Base-by-base conservation (phyloP, 1,140 invertebrate genomes). In the Tetramorium parvispinum region DNA sequence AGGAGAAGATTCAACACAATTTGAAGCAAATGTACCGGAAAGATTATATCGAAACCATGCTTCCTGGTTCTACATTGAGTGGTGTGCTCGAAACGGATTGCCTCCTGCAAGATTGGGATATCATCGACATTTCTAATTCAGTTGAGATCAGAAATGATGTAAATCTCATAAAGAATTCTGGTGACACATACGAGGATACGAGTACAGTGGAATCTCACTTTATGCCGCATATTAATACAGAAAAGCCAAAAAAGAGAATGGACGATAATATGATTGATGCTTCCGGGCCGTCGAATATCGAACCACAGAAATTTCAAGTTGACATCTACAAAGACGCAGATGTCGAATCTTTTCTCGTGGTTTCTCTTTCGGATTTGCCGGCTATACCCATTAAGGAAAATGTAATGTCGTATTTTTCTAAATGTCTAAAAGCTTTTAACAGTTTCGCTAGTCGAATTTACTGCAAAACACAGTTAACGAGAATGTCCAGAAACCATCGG, bases 381-480 rank as follows among this genome's bases (percentile, higher is more conserved):
- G 3, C 46, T 0, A 13, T 8, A 63, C 49, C 7, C 40, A 11
- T 57, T 6, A 46, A 61, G n/a, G 21, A 89, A 43, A n/a, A 1
- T 11, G 3, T 61, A n/a, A n/a, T 61, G 10, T 40, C 46, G 10
- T n/a, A 83, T 13, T 21, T 91, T 0, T 83, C 66, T 1, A 76
- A 90, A 6, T 89, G 78, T 27, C 86, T 88, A 13, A 91, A 89
- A 51, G 63, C 90, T 32, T 49, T 87, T 1, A 85, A 66, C 5
- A 43, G 76, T 1, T 37, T 92, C 27, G 55, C 87, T 4, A 76
- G 88, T 49, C 79, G 78, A 27, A 61, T 89, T 11, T 61, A 49
- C 46, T 55, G n/a, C 10, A 85, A 27, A 61, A 61, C 43, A 18
- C 49, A 55, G 2, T 24, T 21, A 3, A 13, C 37, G 6, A 37